Evolutionary conservation across 2,888 invertebrate genomes (phyloP).

Genomic region (Timema cristinae): DNA sequence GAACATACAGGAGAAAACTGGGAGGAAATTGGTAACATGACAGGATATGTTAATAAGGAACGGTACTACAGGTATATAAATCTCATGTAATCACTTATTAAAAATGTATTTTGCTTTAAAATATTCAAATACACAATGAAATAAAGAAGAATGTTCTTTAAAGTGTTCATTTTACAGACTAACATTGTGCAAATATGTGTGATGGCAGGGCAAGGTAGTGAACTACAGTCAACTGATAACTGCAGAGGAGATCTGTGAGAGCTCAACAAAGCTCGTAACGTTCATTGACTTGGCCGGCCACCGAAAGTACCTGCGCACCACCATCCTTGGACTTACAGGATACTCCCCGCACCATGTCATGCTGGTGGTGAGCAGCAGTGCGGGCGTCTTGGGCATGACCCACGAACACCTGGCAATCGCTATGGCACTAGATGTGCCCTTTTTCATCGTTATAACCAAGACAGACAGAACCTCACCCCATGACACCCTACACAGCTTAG

Average conservation of each 20-base stretch:
- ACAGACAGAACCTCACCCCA: slow-evolving; percentile 66
- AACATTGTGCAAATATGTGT: slow-evolving; percentile 14
- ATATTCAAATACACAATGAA: too few species aligned
- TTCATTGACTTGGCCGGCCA: slow-evolving; percentile 96
- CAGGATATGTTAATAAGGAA: too few species aligned
- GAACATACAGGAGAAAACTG: too few species aligned
- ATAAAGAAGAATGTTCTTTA: background rate
- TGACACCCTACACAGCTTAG: slow-evolving; percentile 54
- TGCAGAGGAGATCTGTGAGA: slow-evolving; percentile 89
- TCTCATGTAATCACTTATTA: too few species aligned
- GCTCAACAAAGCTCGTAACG: slow-evolving; percentile 88
- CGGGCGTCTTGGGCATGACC: slow-evolving; percentile 76
- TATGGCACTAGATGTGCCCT: slow-evolving; percentile 76
- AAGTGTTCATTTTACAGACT: background rate
- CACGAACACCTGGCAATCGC: slow-evolving; percentile 88
- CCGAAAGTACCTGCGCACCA: slow-evolving; percentile 91
- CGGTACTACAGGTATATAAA: too few species aligned
- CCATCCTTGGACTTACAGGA: slow-evolving; percentile 89
- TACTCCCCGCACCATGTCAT: slow-evolving; percentile 90
- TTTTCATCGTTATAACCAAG: slow-evolving; percentile 93
- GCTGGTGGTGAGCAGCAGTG: slow-evolving; percentile 78
- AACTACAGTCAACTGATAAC: slow-evolving; percentile 84
- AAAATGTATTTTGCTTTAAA: too few species aligned
- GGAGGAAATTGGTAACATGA: too few species aligned
- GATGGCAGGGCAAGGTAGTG: slow-evolving; percentile 68